Evolutionary conservation across 2,888 invertebrate genomes (phyloP).

Genomic region (Deilephila elpenor): DNA sequence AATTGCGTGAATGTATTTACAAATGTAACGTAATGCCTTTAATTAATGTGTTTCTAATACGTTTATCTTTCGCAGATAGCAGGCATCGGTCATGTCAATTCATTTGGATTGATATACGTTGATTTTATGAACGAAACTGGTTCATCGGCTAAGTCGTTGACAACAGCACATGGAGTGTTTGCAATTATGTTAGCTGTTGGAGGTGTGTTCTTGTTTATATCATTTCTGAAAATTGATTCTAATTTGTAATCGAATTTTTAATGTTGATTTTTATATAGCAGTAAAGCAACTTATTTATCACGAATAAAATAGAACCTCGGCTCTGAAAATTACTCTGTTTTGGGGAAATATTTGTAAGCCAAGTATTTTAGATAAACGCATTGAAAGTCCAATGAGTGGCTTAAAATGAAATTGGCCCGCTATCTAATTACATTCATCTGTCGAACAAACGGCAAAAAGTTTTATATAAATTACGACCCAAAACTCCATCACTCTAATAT

Average conservation of each 20-base stretch:
- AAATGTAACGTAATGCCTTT: background rate
- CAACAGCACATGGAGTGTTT: conserved; percentile 76
- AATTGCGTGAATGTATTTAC: background rate
- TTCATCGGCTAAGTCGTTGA: conserved; percentile 73
- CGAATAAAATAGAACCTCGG: too few relatives aligned
- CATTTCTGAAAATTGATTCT: background rate
- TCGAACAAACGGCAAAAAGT: too few relatives aligned
- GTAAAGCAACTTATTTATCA: too few relatives aligned
- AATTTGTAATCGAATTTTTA: background rate
- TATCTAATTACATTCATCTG: too few relatives aligned
- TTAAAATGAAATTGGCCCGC: too few relatives aligned
- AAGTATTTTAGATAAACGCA: too few relatives aligned
- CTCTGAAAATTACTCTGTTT: too few relatives aligned
- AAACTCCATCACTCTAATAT: too few relatives aligned
- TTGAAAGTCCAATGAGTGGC: too few relatives aligned
- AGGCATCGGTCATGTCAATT: conserved; percentile 85
- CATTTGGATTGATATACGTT: conserved; percentile 84
- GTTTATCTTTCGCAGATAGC: conserved; percentile 76
- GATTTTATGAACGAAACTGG: conserved; percentile 73
- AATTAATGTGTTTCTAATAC: conserved; percentile 13
- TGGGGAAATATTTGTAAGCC: too few relatives aligned
- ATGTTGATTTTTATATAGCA: background rate
- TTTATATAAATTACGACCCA: too few relatives aligned
- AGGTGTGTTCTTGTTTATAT: conserved; percentile 52
- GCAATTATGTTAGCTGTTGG: conserved; percentile 76